Evolutionary conservation across 2,888 invertebrate species (phyloP), one percentile per base, ranked within the genome.

Genomic region (Agrypnus murinus): DNA sequence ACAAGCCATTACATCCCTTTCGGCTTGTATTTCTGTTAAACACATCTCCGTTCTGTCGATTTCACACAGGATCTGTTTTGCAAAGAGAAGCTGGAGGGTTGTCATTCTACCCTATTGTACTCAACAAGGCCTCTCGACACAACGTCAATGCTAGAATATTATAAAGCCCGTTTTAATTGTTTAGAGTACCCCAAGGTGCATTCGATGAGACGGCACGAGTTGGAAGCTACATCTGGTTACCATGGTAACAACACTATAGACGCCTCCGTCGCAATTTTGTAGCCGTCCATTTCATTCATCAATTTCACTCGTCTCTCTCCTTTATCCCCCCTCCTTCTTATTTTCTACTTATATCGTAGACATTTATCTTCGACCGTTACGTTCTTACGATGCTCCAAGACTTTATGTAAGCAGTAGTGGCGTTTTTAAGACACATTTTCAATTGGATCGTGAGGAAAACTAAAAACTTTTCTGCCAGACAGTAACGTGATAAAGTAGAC

Each of bases 201-300:
- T 64, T 25, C 25, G 25, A 25, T 25, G 25, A 25, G 25, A 25
- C 32, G 36, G 25, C 32, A 25, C 36, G 25, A 38, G 53, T 36
- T 63, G 12, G 50, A 25, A 32, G 53, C 63, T 50, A 25, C 25
- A 46, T 38, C 63, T 10, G 38, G 45, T 65, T 19, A 10, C 38
- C 65, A 58, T 65, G 58, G 12, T 46, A 19, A 65, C 57, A 12
- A 48, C 57, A 57, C 32, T 17, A 57, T 32, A 34, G 64, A 55
- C 60, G 60, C 46, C 60, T 60, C 32, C 46, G 48, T 36, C 62
- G 62, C 38, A 48, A 50, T 48, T 46, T 65, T 45, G 55, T 36
- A 17, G 45, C 32, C 58, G 48, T 46, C 65, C 46, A 12, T 58
- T 58, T 58, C 38, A 55, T 65, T 65, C 46, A 65, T 65, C 65